These are phyloP conservation scores for Melanargia galathea DNA, from an alignment of 2,888 invertebrate species.

Conservation along the genomic window DNA sequence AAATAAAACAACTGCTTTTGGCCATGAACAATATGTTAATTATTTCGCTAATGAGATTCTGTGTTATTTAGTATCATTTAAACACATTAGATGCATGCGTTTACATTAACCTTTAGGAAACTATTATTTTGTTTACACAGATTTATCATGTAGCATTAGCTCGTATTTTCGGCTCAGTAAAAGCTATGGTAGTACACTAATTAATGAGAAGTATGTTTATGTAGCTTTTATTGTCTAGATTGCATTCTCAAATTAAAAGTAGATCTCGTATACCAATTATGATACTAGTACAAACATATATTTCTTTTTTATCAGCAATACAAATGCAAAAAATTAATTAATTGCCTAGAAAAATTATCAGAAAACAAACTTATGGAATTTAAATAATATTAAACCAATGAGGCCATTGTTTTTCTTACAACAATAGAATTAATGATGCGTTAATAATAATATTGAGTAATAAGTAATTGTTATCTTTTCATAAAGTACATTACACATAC, in stretches of 20 bases:
- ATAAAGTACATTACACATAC: too few species aligned
- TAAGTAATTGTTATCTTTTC: background rate
- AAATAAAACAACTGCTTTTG: slow-evolving; percentile 47
- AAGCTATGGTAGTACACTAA: background rate
- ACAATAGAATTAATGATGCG: background rate
- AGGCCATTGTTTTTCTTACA: background rate
- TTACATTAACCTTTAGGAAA: slow-evolving; percentile 21
- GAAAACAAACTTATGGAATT: too few species aligned
- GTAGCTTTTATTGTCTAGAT: too few species aligned
- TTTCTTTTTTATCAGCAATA: background rate
- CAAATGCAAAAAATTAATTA: background rate
- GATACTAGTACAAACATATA: background rate
- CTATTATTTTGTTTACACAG: background rate
- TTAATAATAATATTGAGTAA: background rate
- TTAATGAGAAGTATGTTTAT: too few species aligned
- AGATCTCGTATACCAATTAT: background rate
- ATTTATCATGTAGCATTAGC: background rate
- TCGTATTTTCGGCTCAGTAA: background rate
- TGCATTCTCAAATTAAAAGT: background rate
- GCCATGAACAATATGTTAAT: slow-evolving; percentile 66
- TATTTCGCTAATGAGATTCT: slow-evolving; percentile 57
- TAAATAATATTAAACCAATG: background rate
- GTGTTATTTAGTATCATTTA: slow-evolving; percentile 22
- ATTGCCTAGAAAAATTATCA: too few species aligned
- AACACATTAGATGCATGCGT: slow-evolving; percentile 18